These are phyloP conservation scores for Scophthalmus maximus DNA, from an alignment of 2,113 vertebrate species.

Conservation along the genomic window DNA sequence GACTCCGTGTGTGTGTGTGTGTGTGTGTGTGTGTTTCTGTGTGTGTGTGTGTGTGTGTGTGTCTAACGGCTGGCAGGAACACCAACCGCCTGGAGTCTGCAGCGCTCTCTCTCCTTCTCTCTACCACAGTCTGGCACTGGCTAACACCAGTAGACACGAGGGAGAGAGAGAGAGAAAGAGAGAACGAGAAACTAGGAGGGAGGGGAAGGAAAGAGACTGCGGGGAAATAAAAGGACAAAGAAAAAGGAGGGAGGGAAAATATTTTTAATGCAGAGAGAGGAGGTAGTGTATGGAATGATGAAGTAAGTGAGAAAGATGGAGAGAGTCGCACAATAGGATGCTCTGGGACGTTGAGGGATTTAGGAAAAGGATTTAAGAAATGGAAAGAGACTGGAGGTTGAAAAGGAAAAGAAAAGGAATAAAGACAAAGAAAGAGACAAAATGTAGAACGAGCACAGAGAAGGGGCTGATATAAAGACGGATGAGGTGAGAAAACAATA, in stretches of 20 bases:
- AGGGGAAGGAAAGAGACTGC: constrained; percentile 62
- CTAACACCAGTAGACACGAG: constrained; percentile 68
- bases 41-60: constrained; percentile 28
- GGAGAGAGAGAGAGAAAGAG: constrained; percentile 44
- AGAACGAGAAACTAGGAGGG: constrained; percentile 33
- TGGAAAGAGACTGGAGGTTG: constrained; percentile 17
- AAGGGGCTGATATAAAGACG: constrained; percentile 55
- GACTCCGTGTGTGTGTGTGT: constrained; percentile 66
- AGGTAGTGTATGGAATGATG: constrained; percentile 68
- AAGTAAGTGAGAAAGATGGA: constrained; percentile 63
- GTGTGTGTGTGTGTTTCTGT: constrained; percentile 58
- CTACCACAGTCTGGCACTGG: constrained; percentile 75
- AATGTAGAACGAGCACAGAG: constrained; percentile 54
- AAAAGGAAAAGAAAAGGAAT: not conserved
- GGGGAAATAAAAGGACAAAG: constrained; percentile 62
- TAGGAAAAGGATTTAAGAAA: constrained; percentile 34
- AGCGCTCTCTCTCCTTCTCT: constrained; percentile 41
- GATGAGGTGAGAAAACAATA: constrained; percentile 58
- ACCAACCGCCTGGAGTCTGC: constrained; percentile 72
- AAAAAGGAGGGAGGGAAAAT: constrained; percentile 62
- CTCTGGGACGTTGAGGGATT: constrained; percentile 51
- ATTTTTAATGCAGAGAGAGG: constrained; percentile 54
- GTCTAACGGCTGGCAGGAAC: constrained; percentile 73
- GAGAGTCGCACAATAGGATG: constrained; percentile 69
- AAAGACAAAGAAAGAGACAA: constrained; percentile 45